Base-by-base conservation (phyloP, 2,888 invertebrate species). In the Galerucella pusilla region DNA sequence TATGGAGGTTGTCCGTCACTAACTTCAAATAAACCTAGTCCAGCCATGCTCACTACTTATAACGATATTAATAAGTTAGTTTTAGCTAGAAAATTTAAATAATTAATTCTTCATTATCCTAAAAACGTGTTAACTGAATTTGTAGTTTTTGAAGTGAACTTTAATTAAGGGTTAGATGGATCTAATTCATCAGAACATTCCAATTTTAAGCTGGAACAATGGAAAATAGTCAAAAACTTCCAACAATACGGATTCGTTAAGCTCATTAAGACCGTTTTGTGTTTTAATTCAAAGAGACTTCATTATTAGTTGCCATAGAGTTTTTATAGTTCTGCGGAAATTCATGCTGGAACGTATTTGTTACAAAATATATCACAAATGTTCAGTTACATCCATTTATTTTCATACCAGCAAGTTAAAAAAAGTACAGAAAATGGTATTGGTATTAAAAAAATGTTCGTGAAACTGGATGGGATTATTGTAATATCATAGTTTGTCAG, bases 11-110 rank as follows among this genome's bases (percentile, higher is more conserved):
- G 96, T 86, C 89, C 91, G 1, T 85, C 89, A 0, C 90, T 91
- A 66, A 90, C 92, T 0, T 90, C 92, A 42, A 90, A 91, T 80
- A 91, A 92, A 64, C 90, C 91, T 67, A 92, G 91, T 86, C 95
- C 95, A 75, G 95, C 95, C 16, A 95, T 96, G 94, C 91, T 96
- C 68, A 94, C 94, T 45, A 95, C 95, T 0, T 96, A 93, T 87
- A 93, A 96, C 82, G 95, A 96, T 82, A 96, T 96, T 81, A 96
- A 96, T 85, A 96, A 96, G 88, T 90, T 96, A 78, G 96, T 96
- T 0, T 93, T 94, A 76, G 96, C 96, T 9, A 91, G 96, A 79
- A 94, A 93, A 83, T 82, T 93, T 6, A 87, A 86, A 54, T 81
- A 76, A 77, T 35, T 0, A n/a, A 5, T 25, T 14, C 28, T 35